Evolutionary conservation across 2,113 vertebrate species (phyloP).

Genomic region (Neoarius graeffei): DNA sequence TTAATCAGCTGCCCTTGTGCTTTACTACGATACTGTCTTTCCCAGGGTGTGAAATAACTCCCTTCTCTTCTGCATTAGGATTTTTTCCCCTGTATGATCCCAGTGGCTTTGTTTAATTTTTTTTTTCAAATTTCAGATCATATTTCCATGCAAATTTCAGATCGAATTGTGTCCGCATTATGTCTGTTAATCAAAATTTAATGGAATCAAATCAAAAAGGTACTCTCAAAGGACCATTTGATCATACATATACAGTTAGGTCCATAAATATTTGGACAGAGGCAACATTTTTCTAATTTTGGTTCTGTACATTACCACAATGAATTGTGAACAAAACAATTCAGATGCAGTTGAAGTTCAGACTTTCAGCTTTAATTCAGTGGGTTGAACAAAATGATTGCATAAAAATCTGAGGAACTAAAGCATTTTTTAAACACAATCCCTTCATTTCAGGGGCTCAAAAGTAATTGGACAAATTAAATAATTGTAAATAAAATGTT

Average conservation of each 20-base stretch:
- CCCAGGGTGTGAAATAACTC: constrained; percentile 33
- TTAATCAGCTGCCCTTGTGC: neutral
- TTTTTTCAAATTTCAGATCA: neutral
- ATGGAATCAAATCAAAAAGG: neutral
- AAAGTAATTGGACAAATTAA: too few species aligned
- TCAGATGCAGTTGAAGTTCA: too few species aligned
- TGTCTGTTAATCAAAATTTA: neutral
- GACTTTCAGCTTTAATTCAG: too few species aligned
- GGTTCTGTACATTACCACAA: too few species aligned
- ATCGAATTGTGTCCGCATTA: neutral
- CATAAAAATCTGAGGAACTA: too few species aligned
- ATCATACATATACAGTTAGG: neutral
- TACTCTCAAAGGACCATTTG: neutral
- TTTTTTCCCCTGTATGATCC: neutral
- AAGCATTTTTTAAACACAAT: too few species aligned
- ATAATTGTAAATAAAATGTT: too few species aligned
- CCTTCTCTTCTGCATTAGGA: neutral
- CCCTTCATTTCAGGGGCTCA: too few species aligned
- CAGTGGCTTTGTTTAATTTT: neutral
- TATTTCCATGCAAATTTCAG: neutral
- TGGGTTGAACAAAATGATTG: too few species aligned
- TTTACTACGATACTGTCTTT: constrained; percentile 24
- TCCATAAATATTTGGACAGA: too few species aligned
- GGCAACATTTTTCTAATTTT: too few species aligned
- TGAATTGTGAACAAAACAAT: too few species aligned